Conservation (phyloP, 2,797 vertebrate species). For the Scolopax bukidnonensis region DNA sequence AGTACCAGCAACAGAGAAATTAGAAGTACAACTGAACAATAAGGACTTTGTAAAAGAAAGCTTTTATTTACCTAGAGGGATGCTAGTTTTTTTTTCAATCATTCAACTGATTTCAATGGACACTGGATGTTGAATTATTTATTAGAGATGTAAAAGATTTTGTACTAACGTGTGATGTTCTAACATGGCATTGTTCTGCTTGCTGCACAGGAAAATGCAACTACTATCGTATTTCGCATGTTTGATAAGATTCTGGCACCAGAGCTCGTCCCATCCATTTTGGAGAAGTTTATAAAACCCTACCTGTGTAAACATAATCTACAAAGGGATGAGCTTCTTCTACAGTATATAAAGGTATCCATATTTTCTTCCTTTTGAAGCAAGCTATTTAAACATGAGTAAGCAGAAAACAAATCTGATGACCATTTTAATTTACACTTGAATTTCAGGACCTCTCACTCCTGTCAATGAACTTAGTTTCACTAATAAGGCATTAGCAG, state of each 20-base stretch:
- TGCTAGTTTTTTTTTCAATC: background rate
- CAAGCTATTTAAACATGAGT: background rate
- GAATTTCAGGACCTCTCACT: background rate
- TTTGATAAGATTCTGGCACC: slow-evolving; percentile 93
- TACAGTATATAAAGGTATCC: slow-evolving; percentile 92
- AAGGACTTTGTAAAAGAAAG: background rate
- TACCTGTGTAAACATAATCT: slow-evolving; percentile 87
- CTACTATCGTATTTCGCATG: slow-evolving; percentile 93
- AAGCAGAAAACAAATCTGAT: background rate
- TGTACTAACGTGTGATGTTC: background rate
- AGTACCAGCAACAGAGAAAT: background rate
- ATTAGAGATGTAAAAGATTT: background rate
- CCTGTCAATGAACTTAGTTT: background rate
- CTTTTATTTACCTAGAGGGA: background rate
- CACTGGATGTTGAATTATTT: background rate
- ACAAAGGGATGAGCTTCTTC: slow-evolving; percentile 87
- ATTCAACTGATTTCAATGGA: background rate
- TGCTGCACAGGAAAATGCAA: slow-evolving; percentile 82
- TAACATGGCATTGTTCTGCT: background rate
- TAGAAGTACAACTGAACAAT: background rate
- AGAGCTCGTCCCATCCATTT: slow-evolving; percentile 85
- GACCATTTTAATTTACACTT: background rate
- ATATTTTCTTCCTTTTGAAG: background rate
- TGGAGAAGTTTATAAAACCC: slow-evolving; percentile 86
- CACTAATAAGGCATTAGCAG: background rate